phyloP scores from a whole-genome alignment of 2,797 vertebrate genomes.

The Phoxinus dragarum region DNA sequence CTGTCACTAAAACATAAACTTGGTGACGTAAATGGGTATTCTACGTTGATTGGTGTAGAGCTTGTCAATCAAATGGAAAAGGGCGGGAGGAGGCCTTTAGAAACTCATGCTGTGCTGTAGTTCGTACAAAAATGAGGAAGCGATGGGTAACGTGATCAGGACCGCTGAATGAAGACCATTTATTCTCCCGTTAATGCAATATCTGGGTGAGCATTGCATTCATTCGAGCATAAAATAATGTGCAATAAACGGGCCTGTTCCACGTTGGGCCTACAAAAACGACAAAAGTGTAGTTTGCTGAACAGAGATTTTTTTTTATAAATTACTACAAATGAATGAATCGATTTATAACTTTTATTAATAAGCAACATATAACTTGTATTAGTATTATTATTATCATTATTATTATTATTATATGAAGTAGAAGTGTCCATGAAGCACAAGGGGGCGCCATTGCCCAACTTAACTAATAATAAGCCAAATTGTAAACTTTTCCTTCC shows the following conservation, averaged over 20 bases:
- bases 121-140: conserved; percentile 77
- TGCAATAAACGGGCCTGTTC: neutral
- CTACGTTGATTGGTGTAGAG: conserved; percentile 62
- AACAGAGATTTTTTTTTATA: neutral
- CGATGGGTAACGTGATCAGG: conserved; percentile 70
- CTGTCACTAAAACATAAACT: conserved; percentile 56
- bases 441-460: conserved; percentile 9
- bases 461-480: neutral
- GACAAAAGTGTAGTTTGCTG: neutral
- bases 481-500: neutral
- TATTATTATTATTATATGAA: too few species aligned
- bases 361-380: neutral
- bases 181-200: neutral
- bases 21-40: accelerated
- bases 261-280: neutral
- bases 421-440: neutral
- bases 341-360: neutral
- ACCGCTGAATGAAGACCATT: neutral
- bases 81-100: conserved; percentile 51
- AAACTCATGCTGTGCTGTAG: conserved; percentile 50
- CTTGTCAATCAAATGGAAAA: conserved; percentile 56
- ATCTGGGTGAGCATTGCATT: neutral
- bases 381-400: neutral
- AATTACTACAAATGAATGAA: neutral
- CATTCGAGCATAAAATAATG: neutral